These are phyloP conservation scores for Nephila pilipes DNA, from an alignment of 1,140 invertebrate genomes.

Conservation along the genomic window DNA sequence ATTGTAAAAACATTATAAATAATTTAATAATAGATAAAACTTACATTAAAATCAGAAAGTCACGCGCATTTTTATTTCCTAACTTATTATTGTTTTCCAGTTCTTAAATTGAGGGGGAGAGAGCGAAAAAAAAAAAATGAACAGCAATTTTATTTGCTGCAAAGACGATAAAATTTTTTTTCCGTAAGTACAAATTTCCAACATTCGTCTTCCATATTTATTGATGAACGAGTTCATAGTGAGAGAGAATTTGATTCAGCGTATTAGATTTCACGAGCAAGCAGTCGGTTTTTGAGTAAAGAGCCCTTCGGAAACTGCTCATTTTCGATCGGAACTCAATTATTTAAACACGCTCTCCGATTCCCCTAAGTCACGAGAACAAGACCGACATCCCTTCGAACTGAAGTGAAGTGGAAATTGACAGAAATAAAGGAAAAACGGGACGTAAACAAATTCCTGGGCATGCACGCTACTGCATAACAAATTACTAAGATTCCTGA, in stretches of 20 bases:
- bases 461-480: constrained; percentile 58
- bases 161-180: background rate
- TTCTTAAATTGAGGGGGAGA: background rate
- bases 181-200: background rate
- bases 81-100: no score
- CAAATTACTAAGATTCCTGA: constrained; percentile 51
- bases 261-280: constrained; percentile 26
- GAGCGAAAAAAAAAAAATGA: background rate
- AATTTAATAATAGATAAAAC: no score
- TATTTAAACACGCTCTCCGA: constrained; percentile 57
- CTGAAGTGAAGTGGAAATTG: constrained; percentile 7
- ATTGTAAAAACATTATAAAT: no score
- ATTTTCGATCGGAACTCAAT: constrained; percentile 51
- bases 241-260: constrained; percentile 17
- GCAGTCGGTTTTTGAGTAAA: constrained; percentile 6
- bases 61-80: no score
- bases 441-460: constrained; percentile 68
- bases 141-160: background rate
- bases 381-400: background rate
- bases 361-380: constrained; percentile 8
- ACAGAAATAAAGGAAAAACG: constrained; percentile 51
- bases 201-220: background rate
- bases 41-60: no score
- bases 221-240: background rate
- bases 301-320: background rate